Evolutionary conservation across 2,797 vertebrate species (phyloP).

Genomic region (Chaetophractus vellerosus): DNA sequence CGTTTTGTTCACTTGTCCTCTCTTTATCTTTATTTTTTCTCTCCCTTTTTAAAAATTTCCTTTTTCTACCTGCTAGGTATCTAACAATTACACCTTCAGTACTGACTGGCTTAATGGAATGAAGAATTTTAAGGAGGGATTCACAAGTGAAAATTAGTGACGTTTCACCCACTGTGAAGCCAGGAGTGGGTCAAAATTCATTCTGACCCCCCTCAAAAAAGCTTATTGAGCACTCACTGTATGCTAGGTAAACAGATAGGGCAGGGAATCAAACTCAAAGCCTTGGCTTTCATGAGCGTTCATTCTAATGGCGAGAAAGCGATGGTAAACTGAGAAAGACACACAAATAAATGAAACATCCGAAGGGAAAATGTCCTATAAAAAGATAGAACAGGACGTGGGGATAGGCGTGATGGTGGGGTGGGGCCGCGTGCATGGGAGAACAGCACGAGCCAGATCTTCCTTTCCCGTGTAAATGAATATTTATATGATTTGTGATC

Average conservation of each 20-base stretch:
- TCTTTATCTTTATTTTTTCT: not conserved
- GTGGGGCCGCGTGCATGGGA: rapidly evolving
- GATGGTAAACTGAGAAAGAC: rapidly evolving
- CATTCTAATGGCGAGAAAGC: not conserved
- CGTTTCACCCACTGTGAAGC: not conserved
- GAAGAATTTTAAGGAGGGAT: not conserved
- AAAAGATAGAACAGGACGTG: rapidly evolving
- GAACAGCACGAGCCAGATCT: rapidly evolving
- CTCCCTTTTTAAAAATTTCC: not conserved
- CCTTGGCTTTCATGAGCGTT: not conserved
- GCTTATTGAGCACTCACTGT: not conserved
- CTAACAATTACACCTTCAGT: not conserved
- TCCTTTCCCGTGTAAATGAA: rapidly evolving
- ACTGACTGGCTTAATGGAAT: not conserved
- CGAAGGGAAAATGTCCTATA: rapidly evolving
- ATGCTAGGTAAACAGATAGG: no score
- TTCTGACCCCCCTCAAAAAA: not conserved
- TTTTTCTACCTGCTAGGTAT: not conserved
- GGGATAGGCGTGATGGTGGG: rapidly evolving
- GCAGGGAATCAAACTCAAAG: not conserved
- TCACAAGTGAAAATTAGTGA: not conserved
- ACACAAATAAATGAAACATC: rapidly evolving
- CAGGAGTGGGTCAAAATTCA: not conserved
- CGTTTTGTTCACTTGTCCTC: not conserved
- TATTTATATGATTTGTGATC: rapidly evolving